Conservation (phyloP, 2,797 vertebrate genomes). For the Triplophysa bombifrons region DNA sequence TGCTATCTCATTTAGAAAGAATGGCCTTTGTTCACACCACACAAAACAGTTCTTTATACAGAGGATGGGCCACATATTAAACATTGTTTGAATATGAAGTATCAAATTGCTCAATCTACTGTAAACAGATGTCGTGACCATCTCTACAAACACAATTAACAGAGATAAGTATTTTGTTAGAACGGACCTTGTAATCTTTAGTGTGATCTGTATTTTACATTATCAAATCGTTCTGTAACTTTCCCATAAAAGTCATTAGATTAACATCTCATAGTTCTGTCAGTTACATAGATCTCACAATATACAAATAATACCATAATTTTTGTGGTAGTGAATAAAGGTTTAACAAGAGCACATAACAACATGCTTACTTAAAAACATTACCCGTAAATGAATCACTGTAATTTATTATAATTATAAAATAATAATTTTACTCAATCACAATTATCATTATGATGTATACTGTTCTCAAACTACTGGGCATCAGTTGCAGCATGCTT, state of each 20-base stretch:
- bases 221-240: background rate
- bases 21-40: background rate
- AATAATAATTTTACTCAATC: too few relatives aligned
- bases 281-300: too few relatives aligned
- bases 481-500: background rate
- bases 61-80: background rate
- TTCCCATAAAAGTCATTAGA: too few relatives aligned
- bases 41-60: background rate
- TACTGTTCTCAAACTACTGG: background rate
- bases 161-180: background rate
- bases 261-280: too few relatives aligned
- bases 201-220: background rate
- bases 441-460: too few relatives aligned
- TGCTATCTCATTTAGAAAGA: constrained; percentile 23
- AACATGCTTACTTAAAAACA: background rate
- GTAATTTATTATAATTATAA: too few relatives aligned
- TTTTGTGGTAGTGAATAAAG: background rate
- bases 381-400: background rate
- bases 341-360: background rate
- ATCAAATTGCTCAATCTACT: background rate
- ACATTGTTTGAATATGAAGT: background rate
- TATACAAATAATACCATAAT: background rate
- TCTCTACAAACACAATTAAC: background rate
- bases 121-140: too few relatives aligned
- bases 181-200: background rate